Conservation (phyloP, 2,113 vertebrate species). For the Otocyon megalotis region DNA sequence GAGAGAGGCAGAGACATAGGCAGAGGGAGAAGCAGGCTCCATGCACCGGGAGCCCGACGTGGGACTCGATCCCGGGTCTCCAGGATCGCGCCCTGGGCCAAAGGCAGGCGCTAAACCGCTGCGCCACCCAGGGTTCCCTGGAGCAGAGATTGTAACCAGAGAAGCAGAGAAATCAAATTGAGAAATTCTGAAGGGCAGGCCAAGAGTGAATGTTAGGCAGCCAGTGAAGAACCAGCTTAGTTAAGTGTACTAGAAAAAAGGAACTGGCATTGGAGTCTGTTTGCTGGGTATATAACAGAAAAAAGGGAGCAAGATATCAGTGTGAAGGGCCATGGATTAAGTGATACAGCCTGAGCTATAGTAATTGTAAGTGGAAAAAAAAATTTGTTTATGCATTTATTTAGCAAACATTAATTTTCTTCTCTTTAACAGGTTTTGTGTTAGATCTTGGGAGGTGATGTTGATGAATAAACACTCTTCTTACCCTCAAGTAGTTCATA, state of each 20-base stretch:
- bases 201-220: background rate
- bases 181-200: background rate
- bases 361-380: background rate
- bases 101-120: too few relatives aligned
- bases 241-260: background rate
- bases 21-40: too few relatives aligned
- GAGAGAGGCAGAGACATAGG: too few relatives aligned
- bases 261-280: background rate
- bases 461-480: background rate
- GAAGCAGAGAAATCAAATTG: background rate
- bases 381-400: background rate
- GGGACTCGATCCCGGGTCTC: too few relatives aligned
- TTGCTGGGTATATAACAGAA: background rate
- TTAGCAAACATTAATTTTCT: background rate
- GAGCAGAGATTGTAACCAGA: background rate
- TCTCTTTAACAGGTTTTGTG: background rate
- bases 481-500: constrained; percentile 18
- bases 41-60: too few relatives aligned
- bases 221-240: background rate
- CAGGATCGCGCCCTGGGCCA: too few relatives aligned
- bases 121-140: too few relatives aligned
- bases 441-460: background rate
- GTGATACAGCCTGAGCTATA: background rate
- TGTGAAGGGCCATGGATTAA: background rate
- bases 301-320: background rate